Base-by-base conservation (phyloP, 1,140 invertebrate genomes). In the Bombus fervidus region DNA sequence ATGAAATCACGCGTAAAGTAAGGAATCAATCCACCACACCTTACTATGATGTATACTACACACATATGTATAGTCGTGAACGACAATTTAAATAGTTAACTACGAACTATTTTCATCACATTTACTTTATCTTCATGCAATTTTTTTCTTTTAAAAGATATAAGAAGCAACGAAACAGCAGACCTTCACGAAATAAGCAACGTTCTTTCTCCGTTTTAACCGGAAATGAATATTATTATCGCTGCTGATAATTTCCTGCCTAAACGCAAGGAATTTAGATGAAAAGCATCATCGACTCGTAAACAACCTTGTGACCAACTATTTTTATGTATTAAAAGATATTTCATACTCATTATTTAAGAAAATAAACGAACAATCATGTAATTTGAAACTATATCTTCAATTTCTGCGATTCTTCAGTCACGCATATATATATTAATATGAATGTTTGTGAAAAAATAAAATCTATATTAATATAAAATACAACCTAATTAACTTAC, bases 371-470 rank as follows among this genome's bases (percentile, higher is more conserved):
- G 34, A 69, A 41, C n/a, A 47, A 41, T 72, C 31, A 53, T 79
- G 47, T 57, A 57, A 81, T 71, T 57, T 47, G 64, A 72, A 22
- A 78, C 66, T 43, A 6, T 75, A 73, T 73, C 62, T 75, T 37
- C 83, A 28, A n/a, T 78, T 78, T 57, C 41, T 28, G 37, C 41
- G 37, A 75, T 69, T 47, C 37, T 86, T 22, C 86, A 31, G 53
- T 41, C 22, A 28, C 66, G 86, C 68, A 47, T 47, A 47, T 47
- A 47, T 18, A 47, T 47, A 47, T 47, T 18, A 5, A 47, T 47
- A 47, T 47, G 47, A 47, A 47, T 47, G 15, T 47, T 47, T 47
- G 15, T 47, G 0, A 47, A 47, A 47, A 18, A 47, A 18, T 18
- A 47, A 47, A 47, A 47, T 47, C 13, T 47, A 15, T 47, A 15